Base-by-base conservation (phyloP, 1,140 invertebrate genomes). In the Drosophila aff. region DNA sequence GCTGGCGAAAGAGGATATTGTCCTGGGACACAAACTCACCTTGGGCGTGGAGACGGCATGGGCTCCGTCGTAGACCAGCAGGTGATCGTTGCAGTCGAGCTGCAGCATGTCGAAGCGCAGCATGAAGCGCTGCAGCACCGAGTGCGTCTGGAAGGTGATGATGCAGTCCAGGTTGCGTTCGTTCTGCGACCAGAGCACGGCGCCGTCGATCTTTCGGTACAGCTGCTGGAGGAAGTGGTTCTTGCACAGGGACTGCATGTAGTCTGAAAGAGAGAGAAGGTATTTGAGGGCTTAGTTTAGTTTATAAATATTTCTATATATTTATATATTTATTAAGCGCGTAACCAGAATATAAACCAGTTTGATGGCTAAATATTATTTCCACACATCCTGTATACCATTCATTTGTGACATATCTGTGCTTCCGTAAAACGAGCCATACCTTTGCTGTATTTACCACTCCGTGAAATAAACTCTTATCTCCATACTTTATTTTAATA, bases 81-180 rank as follows among this genome's bases (percentile, higher is more conserved):
- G 95, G 93, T 98, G 97, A 93, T 98, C 97, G 91, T 98, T 98
- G 94, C 97, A 98, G 94, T 98, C 98, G 60, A 98, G 94, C 79
- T 95, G 94, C 28, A 96, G 93, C 79, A 94, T 93, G 79, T 96
- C 96, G 93, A 98, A 98, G 77, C 97, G 95, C 69, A 98, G 95
- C 97, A 98, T 98, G 93, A 98, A 98, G 77, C 96, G 94, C 93
- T 98, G 97, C 73, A 98, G 94, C 73, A 98, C 97, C 82, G 97
- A 97, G 93, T 98, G 97, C 68, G 97, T 98, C 93, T 98, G 97
- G 93, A 98, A 98, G 44, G 97, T 98, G 90, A 98, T 96, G 69
- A 96, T 95, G 94, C 97, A 98, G 93, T 98, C 96, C 72, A 98
- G 94, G 92, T 98, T 97, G 61, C 96, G 94, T 93, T 98, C 98